Base-by-base conservation (phyloP, 1,140 invertebrate species). In the Melipona quadrifasciata region DNA sequence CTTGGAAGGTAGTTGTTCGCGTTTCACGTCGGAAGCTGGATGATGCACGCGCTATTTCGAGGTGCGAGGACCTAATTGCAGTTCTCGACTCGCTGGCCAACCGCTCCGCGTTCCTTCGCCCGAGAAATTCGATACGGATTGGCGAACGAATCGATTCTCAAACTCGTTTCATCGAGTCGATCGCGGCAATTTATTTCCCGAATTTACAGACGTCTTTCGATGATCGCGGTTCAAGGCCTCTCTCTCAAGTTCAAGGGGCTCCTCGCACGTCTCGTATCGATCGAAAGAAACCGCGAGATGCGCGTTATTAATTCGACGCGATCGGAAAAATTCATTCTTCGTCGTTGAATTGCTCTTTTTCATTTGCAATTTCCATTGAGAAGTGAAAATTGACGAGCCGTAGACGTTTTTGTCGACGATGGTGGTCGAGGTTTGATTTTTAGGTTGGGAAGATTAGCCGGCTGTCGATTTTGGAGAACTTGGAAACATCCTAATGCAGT, bases 11-110 rank as follows among this genome's bases (percentile, higher is more conserved):
- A 39, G 17, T 39, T 64, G 24, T 12, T 27, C 58, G 8, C 21
- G 21, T 47, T 31, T 39, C 58, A 68, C 61, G 55, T 81, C 19
- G 31, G 55, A 74, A 70, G 64, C n/a, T 39, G 71, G 34, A 74
- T 53, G 53, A 57, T 80, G 78, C 78, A 65, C 57, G 53, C 58
- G 83, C 79, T 85, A 82, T 85, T 85, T 82, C 71, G 64, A 82
- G 79, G n/a, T 19, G n/a, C 51, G 31, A 47, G 73, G 84, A 76
- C 71, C 79, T 80, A 82, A 64, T 85, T 81, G 78, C 71, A 64
- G 74, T 73, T 73, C 51, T 19, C 65, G 39, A 27, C 67, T 51
- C 76, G 53, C 57, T 31, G 80, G 80, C 70, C 11, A 61, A 53
- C 55, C 31, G 24, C 4, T 39, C 75, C 57, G 27, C 47, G 80